These are phyloP conservation scores for Synergus umbraculus DNA, from an alignment of 2,888 invertebrate genomes.

Conservation along the genomic window DNA sequence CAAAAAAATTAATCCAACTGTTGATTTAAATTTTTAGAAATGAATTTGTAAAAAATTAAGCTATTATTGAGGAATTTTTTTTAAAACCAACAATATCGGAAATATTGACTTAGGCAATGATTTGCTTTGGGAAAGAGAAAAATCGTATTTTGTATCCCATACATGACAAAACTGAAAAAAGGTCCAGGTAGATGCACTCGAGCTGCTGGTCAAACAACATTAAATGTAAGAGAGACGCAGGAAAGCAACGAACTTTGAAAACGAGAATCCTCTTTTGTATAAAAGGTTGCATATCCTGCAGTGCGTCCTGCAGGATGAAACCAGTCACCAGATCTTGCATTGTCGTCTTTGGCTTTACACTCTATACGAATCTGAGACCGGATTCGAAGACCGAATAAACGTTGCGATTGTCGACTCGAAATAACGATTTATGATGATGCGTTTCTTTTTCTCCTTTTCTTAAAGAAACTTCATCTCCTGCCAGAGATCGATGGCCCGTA, in stretches of 20 bases:
- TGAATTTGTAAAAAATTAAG: too few relatives aligned
- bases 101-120: too few relatives aligned
- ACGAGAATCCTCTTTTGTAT: constrained; percentile 25
- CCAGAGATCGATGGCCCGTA: constrained; percentile 24
- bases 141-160: too few relatives aligned
- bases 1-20: too few relatives aligned
- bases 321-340: constrained; percentile 23
- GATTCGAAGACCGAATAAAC: constrained; percentile 26
- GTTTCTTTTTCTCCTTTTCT: neutral
- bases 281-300: constrained; percentile 27
- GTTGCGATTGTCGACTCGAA: constrained; percentile 13
- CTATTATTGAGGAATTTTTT: too few relatives aligned
- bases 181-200: constrained; percentile 26
- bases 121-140: too few relatives aligned
- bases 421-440: constrained; percentile 42
- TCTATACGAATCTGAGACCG: constrained; percentile 15
- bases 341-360: constrained; percentile 19
- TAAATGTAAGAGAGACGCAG: constrained; percentile 9
- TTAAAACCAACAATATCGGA: too few relatives aligned
- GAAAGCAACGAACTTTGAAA: constrained; percentile 10
- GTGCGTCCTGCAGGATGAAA: constrained; percentile 13
- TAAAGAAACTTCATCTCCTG: constrained; percentile 14
- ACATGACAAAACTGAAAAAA: neutral
- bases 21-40: too few relatives aligned
- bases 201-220: constrained; percentile 37